These are phyloP conservation scores for Scomber japonicus DNA, from an alignment of 2,113 vertebrate species.

Conservation along the genomic window DNA sequence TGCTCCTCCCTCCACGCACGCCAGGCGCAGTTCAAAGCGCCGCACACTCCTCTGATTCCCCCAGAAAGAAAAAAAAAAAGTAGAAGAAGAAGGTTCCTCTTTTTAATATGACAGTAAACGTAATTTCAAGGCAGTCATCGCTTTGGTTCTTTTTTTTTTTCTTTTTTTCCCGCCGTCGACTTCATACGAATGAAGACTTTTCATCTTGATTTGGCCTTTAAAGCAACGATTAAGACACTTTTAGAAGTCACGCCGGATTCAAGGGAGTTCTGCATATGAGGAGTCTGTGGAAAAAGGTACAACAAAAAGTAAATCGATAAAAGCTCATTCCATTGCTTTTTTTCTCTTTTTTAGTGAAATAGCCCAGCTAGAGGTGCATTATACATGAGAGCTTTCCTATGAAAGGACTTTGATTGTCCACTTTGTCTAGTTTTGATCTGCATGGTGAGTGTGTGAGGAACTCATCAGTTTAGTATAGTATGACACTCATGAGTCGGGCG, in stretches of 20 bases:
- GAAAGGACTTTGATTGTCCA: conserved; percentile 28
- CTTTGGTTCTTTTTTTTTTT: conserved; percentile 56
- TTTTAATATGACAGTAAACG: conserved; percentile 71
- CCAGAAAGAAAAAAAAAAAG: background rate
- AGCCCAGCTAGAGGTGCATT: conserved; percentile 21
- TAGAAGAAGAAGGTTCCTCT: conserved; percentile 22
- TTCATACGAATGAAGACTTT: conserved; percentile 52
- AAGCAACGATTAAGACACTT: conserved; percentile 70
- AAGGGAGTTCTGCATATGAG: conserved; percentile 31
- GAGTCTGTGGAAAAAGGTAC: conserved; percentile 34
- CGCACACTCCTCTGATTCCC: conserved; percentile 39
- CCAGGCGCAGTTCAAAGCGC: conserved; percentile 65
- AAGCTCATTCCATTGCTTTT: conserved; percentile 26
- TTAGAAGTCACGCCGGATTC: conserved; percentile 62
- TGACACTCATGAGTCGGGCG: background rate
- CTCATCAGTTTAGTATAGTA: background rate
- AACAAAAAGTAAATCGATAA: conserved; percentile 48
- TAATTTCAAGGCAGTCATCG: conserved; percentile 66
- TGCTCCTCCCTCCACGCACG: conserved; percentile 38
- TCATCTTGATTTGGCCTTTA: conserved; percentile 70
- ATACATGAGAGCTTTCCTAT: conserved; percentile 20
- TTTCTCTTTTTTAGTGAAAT: conserved; percentile 17
- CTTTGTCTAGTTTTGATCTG: conserved; percentile 5
- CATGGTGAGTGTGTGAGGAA: background rate
- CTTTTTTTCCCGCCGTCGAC: conserved; percentile 19